Evolutionary conservation across 2,888 invertebrate genomes (phyloP).

Genomic region (Lochmaea crataegi): DNA sequence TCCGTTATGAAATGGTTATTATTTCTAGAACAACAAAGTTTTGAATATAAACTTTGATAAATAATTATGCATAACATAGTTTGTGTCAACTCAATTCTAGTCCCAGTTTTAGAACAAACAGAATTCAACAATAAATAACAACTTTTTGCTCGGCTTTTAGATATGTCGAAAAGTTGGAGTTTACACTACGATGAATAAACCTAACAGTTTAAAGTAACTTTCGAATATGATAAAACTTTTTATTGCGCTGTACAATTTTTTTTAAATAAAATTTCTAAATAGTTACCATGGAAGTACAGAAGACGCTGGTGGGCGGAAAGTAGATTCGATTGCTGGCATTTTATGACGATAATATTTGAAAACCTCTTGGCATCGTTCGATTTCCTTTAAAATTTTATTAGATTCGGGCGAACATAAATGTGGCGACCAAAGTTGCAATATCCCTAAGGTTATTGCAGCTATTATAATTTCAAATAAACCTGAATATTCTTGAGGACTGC

Average conservation of each 20-base stretch:
- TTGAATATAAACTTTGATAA: neutral
- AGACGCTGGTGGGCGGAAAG: neutral
- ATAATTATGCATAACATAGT: neutral
- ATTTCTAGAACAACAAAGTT: neutral
- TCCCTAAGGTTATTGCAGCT: neutral
- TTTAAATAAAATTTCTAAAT: neutral
- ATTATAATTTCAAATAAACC: slow-evolving; percentile 2
- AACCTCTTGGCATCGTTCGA: slow-evolving; percentile 22
- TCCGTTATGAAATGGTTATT: neutral
- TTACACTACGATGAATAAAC: neutral
- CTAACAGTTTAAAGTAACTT: too few relatives aligned
- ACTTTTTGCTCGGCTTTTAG: neutral
- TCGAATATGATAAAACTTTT: too few relatives aligned
- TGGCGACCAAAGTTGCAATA: slow-evolving; percentile 3
- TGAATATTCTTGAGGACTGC: neutral
- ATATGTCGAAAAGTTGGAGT: neutral
- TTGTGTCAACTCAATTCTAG: neutral
- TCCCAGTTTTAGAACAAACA: neutral
- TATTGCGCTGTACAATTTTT: too few relatives aligned
- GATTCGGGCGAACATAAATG: slow-evolving; percentile 7
- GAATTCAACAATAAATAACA: neutral
- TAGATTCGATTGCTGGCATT: slow-evolving; percentile 27
- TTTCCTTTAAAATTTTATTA: slow-evolving; percentile 27
- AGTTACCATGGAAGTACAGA: neutral
- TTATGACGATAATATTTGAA: slow-evolving; percentile 26